A percentile compares a stretch with the other conserved stretches of the same genome.
These are phyloP conservation scores for Drosophila suboccidentalis DNA, from an alignment of 2,888 invertebrate species.

Conservation along the genomic window DNA sequence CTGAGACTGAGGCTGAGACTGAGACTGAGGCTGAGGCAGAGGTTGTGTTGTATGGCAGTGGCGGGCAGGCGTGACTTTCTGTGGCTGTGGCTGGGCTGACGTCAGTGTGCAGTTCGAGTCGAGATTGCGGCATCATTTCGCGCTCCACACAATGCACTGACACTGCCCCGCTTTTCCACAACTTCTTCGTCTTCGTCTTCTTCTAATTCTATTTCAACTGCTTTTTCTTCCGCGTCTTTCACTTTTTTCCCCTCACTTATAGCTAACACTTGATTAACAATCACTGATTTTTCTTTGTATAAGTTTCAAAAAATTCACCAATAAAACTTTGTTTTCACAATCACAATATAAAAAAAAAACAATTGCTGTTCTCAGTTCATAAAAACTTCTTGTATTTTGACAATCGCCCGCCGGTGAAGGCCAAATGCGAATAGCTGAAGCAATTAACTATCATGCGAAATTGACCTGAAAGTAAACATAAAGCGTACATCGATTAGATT, in stretches of 20 bases:
- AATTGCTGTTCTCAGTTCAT: constrained; percentile 16
- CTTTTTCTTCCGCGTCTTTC: not conserved
- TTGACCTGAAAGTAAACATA: constrained; percentile 37
- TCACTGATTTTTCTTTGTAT: constrained; percentile 31
- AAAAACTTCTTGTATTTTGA: constrained; percentile 4
- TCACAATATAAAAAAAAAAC: constrained; percentile 27
- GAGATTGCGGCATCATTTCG: constrained; percentile 62
- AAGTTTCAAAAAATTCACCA: constrained; percentile 40
- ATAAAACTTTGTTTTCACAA: constrained; percentile 24
- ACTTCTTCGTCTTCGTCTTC: not conserved
- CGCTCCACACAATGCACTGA: constrained; percentile 48
- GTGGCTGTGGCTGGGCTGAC: constrained; percentile 44
- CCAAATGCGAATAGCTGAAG: constrained; percentile 11
- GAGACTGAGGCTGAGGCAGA: constrained; percentile 39
- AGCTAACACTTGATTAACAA: constrained; percentile 29
- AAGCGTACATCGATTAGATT: not conserved
- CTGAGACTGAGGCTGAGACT: constrained; percentile 24
- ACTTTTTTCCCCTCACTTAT: constrained; percentile 5
- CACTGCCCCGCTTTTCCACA: constrained; percentile 42
- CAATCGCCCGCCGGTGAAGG: constrained; percentile 15
- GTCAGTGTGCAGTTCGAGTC: constrained; percentile 53
- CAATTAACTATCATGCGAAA: constrained; percentile 17
- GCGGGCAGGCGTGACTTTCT: constrained; percentile 51
- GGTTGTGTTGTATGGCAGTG: constrained; percentile 61
- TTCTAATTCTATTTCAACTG: not conserved